Base-by-base conservation (phyloP, 1,140 invertebrate genomes). In the Dendrolimus punctatus region DNA sequence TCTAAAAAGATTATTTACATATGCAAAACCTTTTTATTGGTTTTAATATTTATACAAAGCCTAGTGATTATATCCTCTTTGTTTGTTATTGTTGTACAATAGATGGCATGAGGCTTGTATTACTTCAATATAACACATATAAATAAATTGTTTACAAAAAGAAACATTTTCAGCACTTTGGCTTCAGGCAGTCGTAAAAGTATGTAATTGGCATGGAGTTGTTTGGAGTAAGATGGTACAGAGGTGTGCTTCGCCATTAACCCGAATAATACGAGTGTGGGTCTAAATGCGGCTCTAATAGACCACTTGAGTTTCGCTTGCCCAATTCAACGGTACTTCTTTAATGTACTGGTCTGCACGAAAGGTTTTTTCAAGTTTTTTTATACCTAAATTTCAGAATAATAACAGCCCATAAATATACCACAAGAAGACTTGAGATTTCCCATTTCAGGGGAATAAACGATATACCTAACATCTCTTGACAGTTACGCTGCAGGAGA, bases 231-330 rank as follows among this genome's bases (percentile, higher is more conserved):
- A 23, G 23, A 23, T 23, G 23, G 47, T 43, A 51, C 46, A 10
- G 46, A 47, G 40, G 39, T 49, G 41, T 40, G 39, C 43, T 59
- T 47, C 45, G 64, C 74, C 74, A 81, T 81, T 81, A 83, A 76
- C 78, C 80, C 66, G 67, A 74, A 77, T 80, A 23, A 71, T 65
- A 73, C 60, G 65, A 67, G 68, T 64, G 75, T 66, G 68, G 23
- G 68, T 71, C 76, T 78, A 80, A 76, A 81, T 81, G 71, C 73
- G 67, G 76, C 68, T 68, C 70, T 76, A 73, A 76, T 80, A 79
- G 73, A 69, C 70, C 81, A 79, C 81, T 85, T 71, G 81, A 85
- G 75, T 69, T 82, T 85, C 73, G 81, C 81, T 81, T 81, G 81
- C 74, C 76, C 81, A 83, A 83, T 83, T 81, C 78, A 75, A 60